Base-by-base conservation (phyloP, 2,113 vertebrate genomes). In the Muntiacus reevesi region DNA sequence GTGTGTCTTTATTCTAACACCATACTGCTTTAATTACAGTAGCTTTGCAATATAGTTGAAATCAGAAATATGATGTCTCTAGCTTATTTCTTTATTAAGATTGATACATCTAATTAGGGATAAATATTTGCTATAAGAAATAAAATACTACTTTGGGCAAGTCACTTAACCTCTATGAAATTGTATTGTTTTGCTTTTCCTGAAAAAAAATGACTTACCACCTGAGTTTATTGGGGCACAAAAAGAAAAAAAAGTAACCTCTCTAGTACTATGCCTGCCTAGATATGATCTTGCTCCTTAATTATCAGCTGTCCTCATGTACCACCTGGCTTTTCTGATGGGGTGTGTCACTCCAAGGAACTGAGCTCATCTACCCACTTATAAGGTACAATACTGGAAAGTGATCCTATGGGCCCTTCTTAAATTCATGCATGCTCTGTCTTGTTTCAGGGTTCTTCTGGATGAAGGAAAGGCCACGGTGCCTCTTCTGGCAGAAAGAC, bases 401-500 rank as follows among this genome's bases (percentile, higher is more conserved):
- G n/a, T 1, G 12, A 15, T 14, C 67, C 0, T 4, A 0, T 12
- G 17, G 59, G 28, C 7, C 45, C 54, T 6, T 40, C 30, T 15
- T 5, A 76, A 87, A 23, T 5, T 67, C 78, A 16, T 0, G 0
- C 10, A 4, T 30, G 7, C 5, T 71, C 10, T 14, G 3, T 93
- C 33, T 74, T 6, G 2, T 87, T 94, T 79, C 95, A 96, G 97
- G 19, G 6, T 0, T 36, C 94, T 98, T 45, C 84, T 97, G 91
- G 84, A 96, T 16, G 96, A 98, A 67, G 43, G 83, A 16, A 96
- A 23, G 43, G 98, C 97, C 54, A 96, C 97, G 0, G 97, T 98
- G 30, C 95, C 97, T 40, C 15, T 71, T 7, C 50, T 98, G 97
- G 98, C 96, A 8, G 96, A 97, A 19, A 97, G 28, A 54, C 97